phyloP scores from a whole-genome alignment of 2,888 invertebrate genomes.

The Drosophila mimetica region DNA sequence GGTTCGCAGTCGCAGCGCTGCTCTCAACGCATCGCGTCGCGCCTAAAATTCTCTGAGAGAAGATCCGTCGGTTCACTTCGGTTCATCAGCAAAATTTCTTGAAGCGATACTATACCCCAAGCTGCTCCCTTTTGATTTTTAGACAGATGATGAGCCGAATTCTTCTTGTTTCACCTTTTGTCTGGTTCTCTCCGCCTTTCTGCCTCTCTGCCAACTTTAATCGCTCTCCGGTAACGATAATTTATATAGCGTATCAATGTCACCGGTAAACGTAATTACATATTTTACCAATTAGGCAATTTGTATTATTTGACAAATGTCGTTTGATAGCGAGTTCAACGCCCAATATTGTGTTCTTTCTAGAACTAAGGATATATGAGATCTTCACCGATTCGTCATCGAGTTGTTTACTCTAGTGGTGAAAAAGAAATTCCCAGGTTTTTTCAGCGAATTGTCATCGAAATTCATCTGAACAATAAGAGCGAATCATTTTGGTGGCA shows the following conservation, averaged over 20 bases:
- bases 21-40: constrained; percentile 37
- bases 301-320: constrained; percentile 45
- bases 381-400: not conserved
- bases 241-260: constrained; percentile 39
- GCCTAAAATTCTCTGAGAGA: constrained; percentile 52
- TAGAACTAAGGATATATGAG: not conserved
- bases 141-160: constrained; percentile 60
- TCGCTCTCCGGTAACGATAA: constrained; percentile 19
- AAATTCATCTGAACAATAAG: constrained; percentile 41
- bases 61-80: constrained; percentile 54
- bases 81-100: constrained; percentile 55
- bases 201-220: not conserved
- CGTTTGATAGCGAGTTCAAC: constrained; percentile 28
- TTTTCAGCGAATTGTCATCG: constrained; percentile 42
- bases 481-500: constrained; percentile 34
- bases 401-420: constrained; percentile 16
- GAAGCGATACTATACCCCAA: constrained; percentile 4
- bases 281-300: constrained; percentile 69
- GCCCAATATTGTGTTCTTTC: constrained; percentile 4
- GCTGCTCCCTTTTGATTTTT: constrained; percentile 52
- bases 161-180: constrained; percentile 31
- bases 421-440: constrained; percentile 27
- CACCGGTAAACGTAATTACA: constrained; percentile 60
- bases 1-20: constrained; percentile 43
- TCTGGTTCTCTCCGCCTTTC: constrained; percentile 36